A percentile compares a stretch with the other conserved stretches of the same genome.
Conservation (phyloP, 2,113 vertebrate genomes). For the Hyaena hyaena region DNA sequence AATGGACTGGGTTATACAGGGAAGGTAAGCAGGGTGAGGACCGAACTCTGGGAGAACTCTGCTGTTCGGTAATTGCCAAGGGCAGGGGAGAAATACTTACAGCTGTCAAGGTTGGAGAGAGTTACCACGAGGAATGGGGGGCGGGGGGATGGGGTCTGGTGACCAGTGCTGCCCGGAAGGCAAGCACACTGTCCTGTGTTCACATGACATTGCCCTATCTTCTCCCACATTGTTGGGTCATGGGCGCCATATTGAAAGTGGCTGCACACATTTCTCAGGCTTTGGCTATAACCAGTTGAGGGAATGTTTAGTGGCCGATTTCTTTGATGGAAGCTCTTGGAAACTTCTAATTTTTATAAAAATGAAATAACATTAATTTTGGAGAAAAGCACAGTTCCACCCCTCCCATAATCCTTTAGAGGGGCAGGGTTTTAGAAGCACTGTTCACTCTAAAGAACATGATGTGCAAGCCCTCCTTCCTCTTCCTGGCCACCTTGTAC, state of each 20-base stretch:
- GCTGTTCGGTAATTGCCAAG: background rate
- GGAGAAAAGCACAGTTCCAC: background rate
- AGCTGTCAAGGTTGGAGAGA: background rate
- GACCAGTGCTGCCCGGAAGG: background rate
- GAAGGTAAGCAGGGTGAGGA: background rate
- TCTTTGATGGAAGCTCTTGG: background rate
- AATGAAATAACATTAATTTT: background rate
- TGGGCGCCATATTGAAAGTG: accelerated
- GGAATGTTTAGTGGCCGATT: background rate
- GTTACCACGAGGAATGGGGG: too few relatives aligned
- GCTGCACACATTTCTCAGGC: background rate
- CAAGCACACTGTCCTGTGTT: accelerated
- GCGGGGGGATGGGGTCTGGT: accelerated
- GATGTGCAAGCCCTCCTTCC: background rate
- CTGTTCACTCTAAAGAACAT: background rate
- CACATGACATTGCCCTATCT: accelerated
- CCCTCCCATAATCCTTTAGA: background rate
- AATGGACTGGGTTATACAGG: too few relatives aligned
- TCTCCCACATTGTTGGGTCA: accelerated
- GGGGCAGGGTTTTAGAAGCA: background rate
- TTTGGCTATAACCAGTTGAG: background rate
- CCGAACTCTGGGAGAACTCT: background rate
- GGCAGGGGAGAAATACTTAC: background rate
- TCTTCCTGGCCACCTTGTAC: background rate
- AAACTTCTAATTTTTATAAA: background rate